These are phyloP conservation scores for Tokudaia tokunoshimensis DNA, from an alignment of 2,797 vertebrate genomes.

Conservation along the genomic window DNA sequence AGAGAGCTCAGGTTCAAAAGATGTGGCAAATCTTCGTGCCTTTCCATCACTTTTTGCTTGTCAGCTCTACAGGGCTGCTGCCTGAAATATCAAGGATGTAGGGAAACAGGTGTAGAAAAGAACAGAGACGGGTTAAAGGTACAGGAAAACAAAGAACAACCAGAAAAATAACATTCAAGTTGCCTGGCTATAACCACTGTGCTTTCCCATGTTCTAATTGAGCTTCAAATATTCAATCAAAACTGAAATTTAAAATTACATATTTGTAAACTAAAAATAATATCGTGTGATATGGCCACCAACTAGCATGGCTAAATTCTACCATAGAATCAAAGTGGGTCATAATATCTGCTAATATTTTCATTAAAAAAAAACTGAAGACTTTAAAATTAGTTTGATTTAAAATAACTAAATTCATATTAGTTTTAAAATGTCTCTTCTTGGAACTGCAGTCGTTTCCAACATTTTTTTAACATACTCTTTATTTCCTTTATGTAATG, in stretches of 20 bases:
- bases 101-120: background rate
- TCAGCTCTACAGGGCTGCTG: background rate
- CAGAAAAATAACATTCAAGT: background rate
- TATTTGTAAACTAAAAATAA: background rate
- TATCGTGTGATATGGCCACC: background rate
- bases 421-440: background rate
- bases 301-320: background rate
- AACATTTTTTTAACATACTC: background rate
- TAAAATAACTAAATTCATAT: background rate
- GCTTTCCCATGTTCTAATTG: background rate
- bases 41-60: background rate
- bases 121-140: background rate
- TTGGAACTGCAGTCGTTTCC: background rate
- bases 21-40: background rate
- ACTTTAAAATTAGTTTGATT: background rate
- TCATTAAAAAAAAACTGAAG: background rate
- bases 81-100: background rate
- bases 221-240: background rate
- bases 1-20: conserved; percentile 7
- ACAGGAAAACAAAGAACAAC: background rate
- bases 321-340: background rate
- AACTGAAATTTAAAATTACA: background rate
- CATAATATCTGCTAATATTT: background rate
- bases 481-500: background rate
- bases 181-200: background rate